phyloP scores from a whole-genome alignment of 2,113 vertebrate species.

The Camelus bactrianus region DNA sequence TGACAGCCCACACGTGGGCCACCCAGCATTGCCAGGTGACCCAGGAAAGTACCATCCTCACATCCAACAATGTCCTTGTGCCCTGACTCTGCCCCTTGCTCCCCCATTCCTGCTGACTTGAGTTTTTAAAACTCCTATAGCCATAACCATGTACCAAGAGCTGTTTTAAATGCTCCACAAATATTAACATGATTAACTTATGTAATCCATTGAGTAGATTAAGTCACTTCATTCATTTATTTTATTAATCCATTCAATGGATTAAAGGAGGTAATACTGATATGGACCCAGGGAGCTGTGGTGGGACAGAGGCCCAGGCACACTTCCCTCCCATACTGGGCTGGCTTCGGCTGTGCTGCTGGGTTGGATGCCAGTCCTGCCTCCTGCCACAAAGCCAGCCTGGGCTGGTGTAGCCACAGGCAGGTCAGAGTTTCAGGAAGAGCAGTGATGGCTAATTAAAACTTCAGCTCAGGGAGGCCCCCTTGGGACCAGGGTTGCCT shows the following conservation, averaged over 20 bases:
- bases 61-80: neutral
- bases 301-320: neutral
- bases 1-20: neutral
- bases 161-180: neutral
- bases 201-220: conserved; percentile 59
- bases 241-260: conserved; percentile 51
- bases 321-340: neutral
- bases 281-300: neutral
- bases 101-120: neutral
- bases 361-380: neutral
- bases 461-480: conserved; percentile 62
- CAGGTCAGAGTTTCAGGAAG: conserved; percentile 70
- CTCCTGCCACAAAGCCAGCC: neutral
- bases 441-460: conserved; percentile 81
- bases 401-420: neutral
- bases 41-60: neutral
- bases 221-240: conserved; percentile 50
- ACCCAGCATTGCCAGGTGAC: neutral
- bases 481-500: conserved; percentile 70
- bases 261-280: conserved; percentile 26
- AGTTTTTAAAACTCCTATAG: neutral
- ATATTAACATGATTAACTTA: conserved; percentile 29
- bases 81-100: neutral
- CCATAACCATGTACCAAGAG: neutral
- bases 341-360: neutral